These are phyloP conservation scores for Catocala fraxini DNA, from an alignment of 2,888 invertebrate genomes.

Conservation along the genomic window DNA sequence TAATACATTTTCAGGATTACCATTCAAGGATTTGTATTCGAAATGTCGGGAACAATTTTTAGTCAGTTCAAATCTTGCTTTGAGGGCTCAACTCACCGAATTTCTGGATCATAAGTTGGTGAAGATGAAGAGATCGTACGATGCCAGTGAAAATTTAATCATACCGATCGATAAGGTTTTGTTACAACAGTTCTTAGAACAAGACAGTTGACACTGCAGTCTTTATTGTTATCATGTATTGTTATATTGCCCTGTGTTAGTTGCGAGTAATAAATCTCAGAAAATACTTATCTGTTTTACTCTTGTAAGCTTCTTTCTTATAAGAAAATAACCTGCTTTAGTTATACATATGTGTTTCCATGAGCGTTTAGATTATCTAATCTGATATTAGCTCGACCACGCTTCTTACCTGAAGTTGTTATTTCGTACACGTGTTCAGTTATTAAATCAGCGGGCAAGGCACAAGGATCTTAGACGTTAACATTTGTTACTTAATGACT, in stretches of 20 bases:
- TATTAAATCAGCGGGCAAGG: too few species aligned
- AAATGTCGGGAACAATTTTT: constrained; percentile 95
- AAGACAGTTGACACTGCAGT: constrained; percentile 62
- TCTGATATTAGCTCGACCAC: too few species aligned
- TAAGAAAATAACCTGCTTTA: too few species aligned
- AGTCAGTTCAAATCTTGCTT: constrained; percentile 96
- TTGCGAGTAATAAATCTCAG: too few species aligned
- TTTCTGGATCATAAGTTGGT: constrained; percentile 98
- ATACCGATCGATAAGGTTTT: constrained; percentile 93
- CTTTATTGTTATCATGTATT: too few species aligned
- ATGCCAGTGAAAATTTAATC: constrained; percentile 93
- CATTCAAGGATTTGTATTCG: constrained; percentile 95
- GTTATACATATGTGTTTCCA: too few species aligned
- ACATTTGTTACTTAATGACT: not conserved
- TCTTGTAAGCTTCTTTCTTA: too few species aligned
- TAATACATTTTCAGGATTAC: constrained; percentile 92
- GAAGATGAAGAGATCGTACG: constrained; percentile 92
- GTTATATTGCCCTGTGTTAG: too few species aligned
- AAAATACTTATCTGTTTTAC: too few species aligned
- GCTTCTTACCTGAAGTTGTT: not conserved
- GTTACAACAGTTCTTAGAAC: constrained; percentile 92
- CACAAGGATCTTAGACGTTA: too few species aligned
- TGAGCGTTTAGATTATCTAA: too few species aligned
- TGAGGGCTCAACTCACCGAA: constrained; percentile 97
- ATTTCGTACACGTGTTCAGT: too few species aligned